Percentiles rank a stretch among this genome's conserved stretches.
These are phyloP conservation scores for Phengaris arion DNA, from an alignment of 2,888 invertebrate species.

Conservation along the genomic window DNA sequence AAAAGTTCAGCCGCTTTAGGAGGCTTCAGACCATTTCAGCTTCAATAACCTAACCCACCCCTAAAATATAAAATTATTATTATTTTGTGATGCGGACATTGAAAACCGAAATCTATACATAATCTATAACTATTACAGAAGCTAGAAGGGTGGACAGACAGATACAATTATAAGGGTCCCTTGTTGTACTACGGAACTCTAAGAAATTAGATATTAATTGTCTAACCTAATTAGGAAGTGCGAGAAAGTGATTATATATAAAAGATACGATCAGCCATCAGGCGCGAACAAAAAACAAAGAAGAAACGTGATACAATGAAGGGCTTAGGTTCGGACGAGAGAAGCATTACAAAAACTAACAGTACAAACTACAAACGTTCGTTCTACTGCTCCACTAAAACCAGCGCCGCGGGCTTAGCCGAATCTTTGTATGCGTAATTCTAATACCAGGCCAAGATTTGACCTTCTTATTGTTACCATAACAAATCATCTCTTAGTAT, in stretches of 20 bases:
- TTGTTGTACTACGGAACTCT: no score
- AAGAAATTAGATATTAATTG: no score
- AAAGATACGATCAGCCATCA: conserved; percentile 25
- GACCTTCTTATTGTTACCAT: conserved; percentile 19
- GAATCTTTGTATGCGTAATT: conserved; percentile 49
- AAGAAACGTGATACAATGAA: conserved; percentile 47
- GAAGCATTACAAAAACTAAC: conserved; percentile 68
- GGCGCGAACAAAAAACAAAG: conserved; percentile 28
- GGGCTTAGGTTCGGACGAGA: conserved; percentile 58
- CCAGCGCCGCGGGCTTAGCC: conserved; percentile 55
- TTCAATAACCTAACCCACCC: no score
- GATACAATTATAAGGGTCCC: no score
- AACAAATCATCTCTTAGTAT: background rate
- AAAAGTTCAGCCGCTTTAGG: no score
- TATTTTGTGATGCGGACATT: no score
- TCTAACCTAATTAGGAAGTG: background rate
- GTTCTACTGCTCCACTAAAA: conserved; percentile 70
- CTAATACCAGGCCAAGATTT: conserved; percentile 18
- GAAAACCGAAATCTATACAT: no score
- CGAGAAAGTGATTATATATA: conserved; percentile 1
- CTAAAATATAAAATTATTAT: no score
- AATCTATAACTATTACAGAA: no score
- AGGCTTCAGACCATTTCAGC: no score
- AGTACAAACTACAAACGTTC: conserved; percentile 50
- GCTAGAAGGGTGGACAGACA: no score